Evolutionary conservation across 1,140 invertebrate genomes (phyloP), one percentile per base, ranked within the genome.

Genomic region (Drosophila oshimai): DNA sequence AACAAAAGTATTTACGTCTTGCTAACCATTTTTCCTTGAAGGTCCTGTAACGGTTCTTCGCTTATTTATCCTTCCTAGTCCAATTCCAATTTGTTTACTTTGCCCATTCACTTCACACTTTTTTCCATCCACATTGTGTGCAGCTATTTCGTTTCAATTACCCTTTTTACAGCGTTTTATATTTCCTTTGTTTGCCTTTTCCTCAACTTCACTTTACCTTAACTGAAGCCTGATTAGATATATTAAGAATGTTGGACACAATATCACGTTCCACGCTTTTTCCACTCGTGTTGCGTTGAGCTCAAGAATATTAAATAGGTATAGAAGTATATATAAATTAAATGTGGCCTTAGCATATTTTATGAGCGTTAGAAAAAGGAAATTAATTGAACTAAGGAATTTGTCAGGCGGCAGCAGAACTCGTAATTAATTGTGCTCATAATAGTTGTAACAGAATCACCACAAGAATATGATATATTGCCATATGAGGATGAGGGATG

Each of bases 281-380:
- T 54, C 28, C 37, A 50, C 22, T 44, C 24, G 24, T 28, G 31
- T 45, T 50, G 36, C 58, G 69, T 24, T 54, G 41, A 60, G 81
- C 80, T 86, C 71, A 76, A 80, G 45, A 54, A 41, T 29, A 62
- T 49, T 50, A 58, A 60, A 15, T 50, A 72, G 50, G 54, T 57
- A 61, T 54, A 62, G 51, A 55, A 46, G 20, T 54, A 71, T 65
- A 84, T 55, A 76, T 67, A 58, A 51, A 72, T 73, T 81, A 80
- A 86, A 86, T 74, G 81, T 86, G 81, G 81, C 81, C 81, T 86
- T 86, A 86, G 81, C 68, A 87, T 86, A 62, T 86, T 80, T 76
- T 62, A 72, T 67, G 79, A 84, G 80, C 70, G 70, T 28, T 72
- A 36, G 31, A 62, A 34, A 24, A 36, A 41, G 28, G 18, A 70